Conservation (phyloP, 2,888 invertebrate species). For the Eupeodes luniger region DNA sequence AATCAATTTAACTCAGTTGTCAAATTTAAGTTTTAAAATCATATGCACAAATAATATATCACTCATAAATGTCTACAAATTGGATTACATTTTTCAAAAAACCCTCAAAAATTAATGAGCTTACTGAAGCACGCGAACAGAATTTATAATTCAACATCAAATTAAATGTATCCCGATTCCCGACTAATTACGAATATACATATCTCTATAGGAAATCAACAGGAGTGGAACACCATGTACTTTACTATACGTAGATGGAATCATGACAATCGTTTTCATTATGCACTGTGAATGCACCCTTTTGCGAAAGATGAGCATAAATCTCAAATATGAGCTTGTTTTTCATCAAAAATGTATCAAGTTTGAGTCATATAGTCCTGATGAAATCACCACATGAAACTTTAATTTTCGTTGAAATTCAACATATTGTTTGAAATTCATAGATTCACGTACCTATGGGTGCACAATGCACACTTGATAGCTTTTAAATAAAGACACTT, state of each 20-base stretch:
- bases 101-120: conserved; percentile 16
- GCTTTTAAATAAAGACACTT: neutral
- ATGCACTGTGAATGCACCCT: neutral
- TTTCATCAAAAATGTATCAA: neutral
- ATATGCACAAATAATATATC: neutral
- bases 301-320: neutral
- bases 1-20: neutral
- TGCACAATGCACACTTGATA: neutral
- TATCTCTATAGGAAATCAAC: neutral
- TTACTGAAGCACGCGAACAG: conserved; percentile 12
- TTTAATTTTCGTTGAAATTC: neutral
- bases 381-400: conserved; percentile 5
- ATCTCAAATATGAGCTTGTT: neutral
- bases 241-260: neutral
- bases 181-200: conserved; percentile 2
- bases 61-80: conserved; percentile 8
- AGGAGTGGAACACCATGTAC: neutral
- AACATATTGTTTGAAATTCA: conserved; percentile 20
- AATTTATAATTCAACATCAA: conserved; percentile 15
- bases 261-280: conserved; percentile 19
- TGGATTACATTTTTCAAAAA: conserved; percentile 16
- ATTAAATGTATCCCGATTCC: conserved; percentile 3
- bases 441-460: neutral
- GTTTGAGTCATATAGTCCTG: neutral
- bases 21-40: neutral